Evolutionary conservation across 1,140 invertebrate genomes (phyloP).

Genomic region (Grapholita molesta): DNA sequence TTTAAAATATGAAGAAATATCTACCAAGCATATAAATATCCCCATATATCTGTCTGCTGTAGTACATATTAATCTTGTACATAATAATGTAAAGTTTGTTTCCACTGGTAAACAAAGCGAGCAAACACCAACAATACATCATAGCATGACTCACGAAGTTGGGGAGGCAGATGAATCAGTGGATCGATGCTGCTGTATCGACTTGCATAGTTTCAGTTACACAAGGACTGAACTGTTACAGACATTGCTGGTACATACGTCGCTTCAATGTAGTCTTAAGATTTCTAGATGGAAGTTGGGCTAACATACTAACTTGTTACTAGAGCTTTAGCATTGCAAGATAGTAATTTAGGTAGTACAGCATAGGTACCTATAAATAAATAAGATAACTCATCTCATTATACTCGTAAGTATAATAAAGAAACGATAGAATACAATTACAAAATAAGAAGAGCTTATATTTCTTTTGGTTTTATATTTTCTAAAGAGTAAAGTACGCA

Average conservation of each 20-base stretch:
- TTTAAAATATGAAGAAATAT: no score
- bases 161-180: slow-evolving; percentile 24
- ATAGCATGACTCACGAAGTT: background rate
- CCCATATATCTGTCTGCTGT: background rate
- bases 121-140: background rate
- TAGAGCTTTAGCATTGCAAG: background rate
- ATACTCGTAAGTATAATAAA: background rate
- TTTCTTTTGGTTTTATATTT: no score
- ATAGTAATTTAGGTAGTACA: background rate
- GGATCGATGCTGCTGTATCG: slow-evolving; percentile 19
- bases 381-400: background rate
- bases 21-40: no score
- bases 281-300: background rate
- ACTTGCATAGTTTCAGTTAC: background rate
- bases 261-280: background rate
- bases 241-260: background rate
- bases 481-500: no score
- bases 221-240: background rate
- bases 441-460: no score
- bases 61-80: background rate
- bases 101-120: background rate
- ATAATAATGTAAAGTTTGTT: background rate
- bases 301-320: background rate
- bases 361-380: background rate
- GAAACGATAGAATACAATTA: no score